These are phyloP conservation scores for Pseudorhiza aurosa DNA, from an alignment of 30 jellyfish, hydroid and myxozoan genomes.

Conservation along the genomic window DNA sequence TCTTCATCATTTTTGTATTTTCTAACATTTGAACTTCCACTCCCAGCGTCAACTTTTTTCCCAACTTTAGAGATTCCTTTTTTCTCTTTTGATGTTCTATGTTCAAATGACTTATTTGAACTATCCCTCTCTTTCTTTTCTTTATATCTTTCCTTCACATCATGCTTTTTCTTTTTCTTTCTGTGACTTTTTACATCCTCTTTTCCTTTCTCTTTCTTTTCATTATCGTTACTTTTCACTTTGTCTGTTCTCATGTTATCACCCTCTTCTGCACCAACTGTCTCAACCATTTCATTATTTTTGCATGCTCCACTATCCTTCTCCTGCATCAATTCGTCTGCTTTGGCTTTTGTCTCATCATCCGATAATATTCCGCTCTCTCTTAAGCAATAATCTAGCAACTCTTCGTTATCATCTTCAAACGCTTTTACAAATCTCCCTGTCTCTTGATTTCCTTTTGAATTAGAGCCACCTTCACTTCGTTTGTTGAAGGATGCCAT, in stretches of 20 bases:
- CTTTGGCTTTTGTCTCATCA: slow-evolving; percentile 11
- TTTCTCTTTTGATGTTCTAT: background rate
- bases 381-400: slow-evolving; percentile 25
- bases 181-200: background rate
- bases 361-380: slow-evolving; percentile 47
- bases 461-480: background rate
- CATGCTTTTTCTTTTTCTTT: slow-evolving; percentile 1
- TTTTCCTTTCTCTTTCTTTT: background rate
- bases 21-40: slow-evolving; percentile 3
- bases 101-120: background rate
- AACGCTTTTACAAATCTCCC: slow-evolving; percentile 58
- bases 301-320: background rate
- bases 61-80: too few relatives aligned
- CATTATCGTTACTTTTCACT: background rate
- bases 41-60: too few relatives aligned
- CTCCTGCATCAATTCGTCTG: background rate
- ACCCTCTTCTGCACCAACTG: background rate
- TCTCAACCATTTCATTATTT: background rate
- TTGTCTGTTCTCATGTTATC: background rate
- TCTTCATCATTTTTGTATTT: background rate
- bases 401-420: slow-evolving; percentile 42
- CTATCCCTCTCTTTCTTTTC: background rate
- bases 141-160: background rate
- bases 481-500: background rate
- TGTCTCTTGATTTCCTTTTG: background rate